A percentile compares a stretch with the other conserved stretches of the same genome.
These are phyloP conservation scores for Leucophora obtusa DNA, from an alignment of 2,888 invertebrate genomes.

Conservation along the genomic window DNA sequence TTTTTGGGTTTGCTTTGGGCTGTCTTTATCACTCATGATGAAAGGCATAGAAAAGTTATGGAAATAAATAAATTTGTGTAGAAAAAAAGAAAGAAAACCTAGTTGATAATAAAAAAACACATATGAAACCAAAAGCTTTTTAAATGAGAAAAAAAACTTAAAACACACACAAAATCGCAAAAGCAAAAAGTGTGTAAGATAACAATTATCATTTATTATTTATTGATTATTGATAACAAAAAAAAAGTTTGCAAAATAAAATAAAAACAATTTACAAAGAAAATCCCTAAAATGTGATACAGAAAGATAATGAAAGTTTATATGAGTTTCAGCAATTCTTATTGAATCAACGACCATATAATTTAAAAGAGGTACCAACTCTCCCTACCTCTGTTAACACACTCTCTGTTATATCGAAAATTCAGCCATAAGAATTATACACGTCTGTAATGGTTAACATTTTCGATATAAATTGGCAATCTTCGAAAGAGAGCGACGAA, in stretches of 20 bases:
- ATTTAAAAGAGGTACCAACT: too few relatives aligned
- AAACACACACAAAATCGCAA: neutral
- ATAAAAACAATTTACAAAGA: slow-evolving; percentile 28
- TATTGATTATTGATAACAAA: slow-evolving; percentile 46
- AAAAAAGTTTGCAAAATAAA: slow-evolving; percentile 39
- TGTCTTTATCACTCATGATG: too few relatives aligned
- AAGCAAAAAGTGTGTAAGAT: slow-evolving; percentile 27
- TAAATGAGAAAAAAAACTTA: neutral
- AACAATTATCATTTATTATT: slow-evolving; percentile 46
- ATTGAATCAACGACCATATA: too few relatives aligned
- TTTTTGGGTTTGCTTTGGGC: too few relatives aligned
- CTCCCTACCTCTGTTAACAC: too few relatives aligned
- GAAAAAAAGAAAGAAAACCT: neutral
- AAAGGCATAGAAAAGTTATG: too few relatives aligned
- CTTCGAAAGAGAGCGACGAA: too few relatives aligned
- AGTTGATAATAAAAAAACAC: neutral
- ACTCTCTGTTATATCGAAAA: too few relatives aligned
- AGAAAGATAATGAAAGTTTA: slow-evolving; percentile 25
- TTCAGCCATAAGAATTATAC: too few relatives aligned
- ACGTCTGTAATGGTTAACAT: too few relatives aligned
- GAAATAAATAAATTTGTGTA: neutral
- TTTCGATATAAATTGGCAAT: too few relatives aligned
- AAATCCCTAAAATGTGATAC: slow-evolving; percentile 36
- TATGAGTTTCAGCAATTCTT: too few relatives aligned
- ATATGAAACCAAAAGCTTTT: neutral